Evolutionary conservation across 1,140 invertebrate species (phyloP), one percentile per base, ranked within the genome.

Genomic region (Semibalanus balanoides): DNA sequence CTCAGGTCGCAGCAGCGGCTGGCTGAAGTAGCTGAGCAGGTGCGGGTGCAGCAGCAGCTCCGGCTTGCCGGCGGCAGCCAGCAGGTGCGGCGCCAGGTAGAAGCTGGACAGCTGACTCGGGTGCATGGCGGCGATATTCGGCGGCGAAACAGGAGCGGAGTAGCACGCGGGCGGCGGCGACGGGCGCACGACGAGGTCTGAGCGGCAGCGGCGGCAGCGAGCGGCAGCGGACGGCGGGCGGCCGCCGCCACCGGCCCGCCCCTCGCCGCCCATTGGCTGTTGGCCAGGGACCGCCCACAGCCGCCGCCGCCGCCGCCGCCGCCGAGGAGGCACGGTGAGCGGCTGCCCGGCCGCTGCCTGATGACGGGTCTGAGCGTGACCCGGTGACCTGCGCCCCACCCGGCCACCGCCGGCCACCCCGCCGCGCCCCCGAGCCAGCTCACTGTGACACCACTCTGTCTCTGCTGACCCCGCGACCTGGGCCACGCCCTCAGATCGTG

Each of bases 21-120:
- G 70, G n/a, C 29, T 72, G 25, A 72, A 29, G 70, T 29, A 30
- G 29, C 70, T 72, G 28, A 72, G 70, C 70, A 72, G 29, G 70
- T 11, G 25, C 70, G 70, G 70, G 29, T 72, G 70, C 70, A 72
- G 70, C 70, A 72, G 70, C 70, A 72, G n/a, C 11, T 72, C 70
- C 11, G 70, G 29, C 70, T 72, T 72, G n/a, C 11, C 70, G 29
- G 70, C 70, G 70, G 70, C 70, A 28, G 70, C 70, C 70, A 72
- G 29, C 70, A 72, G 70, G 19, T 72, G 70, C 3, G 70, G 70
- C 70, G n/a, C 11, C 70, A 72, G 29, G 70, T 72, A 72, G 29
- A 72, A 72, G 70, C n/a, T 22, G 28, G 70, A n/a, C 22, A 72
- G 29, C 28, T 72, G 70, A n/a, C 25, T 11, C 70, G 28, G 29